Base-by-base conservation (phyloP, 2,113 vertebrate genomes). In the Rhadina sibilatrix region DNA sequence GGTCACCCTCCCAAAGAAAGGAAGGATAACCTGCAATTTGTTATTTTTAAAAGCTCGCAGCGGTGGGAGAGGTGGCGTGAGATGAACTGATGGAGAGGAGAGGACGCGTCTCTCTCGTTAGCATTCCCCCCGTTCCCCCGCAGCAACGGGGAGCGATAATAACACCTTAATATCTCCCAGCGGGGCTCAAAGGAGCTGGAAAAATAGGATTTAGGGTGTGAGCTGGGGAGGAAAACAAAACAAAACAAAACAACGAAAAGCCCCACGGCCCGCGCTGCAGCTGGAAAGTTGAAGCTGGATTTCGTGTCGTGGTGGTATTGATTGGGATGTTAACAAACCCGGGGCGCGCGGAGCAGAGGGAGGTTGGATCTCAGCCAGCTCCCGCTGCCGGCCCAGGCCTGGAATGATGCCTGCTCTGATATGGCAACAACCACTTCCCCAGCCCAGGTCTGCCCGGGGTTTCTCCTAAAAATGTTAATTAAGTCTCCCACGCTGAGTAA, bases 121-220 rank as follows among this genome's bases (percentile, higher is more conserved):
- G 89, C 86, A 90, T 94, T 85, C 54, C 3, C 50, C 49, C 71
- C 46, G 2, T 76, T 90, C 83, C 87, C 54, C 87, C 21, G 22
- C 31, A 2, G 63, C 93, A 71, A 72, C 4, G 1, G 76, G 72
- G 84, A 93, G 53, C 6, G 35, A 78, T 69, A 93, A 93, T 89
- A 91, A 83, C 46, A 93, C 90, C 79, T 96, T 92, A 90, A 88
- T 89, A 86, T 57, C 35, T 80, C 86, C 71, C 86, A 88, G 94
- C 33, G 1, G 90, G 84, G 68, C 85, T 93, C 69, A 78, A 81
- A 93, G 47, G 79, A 71, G 57, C 44, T 77, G 88, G 64, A 83
- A 93, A 96, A 93, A 86, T 22, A 77, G 72, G 90, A 83, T 90
- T 95, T 89, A 74, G 72, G 83, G 86, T 63, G 68, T 1, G 7